phyloP scores from a whole-genome alignment of 64 coral and sea anemone species.

The Catalaphyllia jardinei region DNA sequence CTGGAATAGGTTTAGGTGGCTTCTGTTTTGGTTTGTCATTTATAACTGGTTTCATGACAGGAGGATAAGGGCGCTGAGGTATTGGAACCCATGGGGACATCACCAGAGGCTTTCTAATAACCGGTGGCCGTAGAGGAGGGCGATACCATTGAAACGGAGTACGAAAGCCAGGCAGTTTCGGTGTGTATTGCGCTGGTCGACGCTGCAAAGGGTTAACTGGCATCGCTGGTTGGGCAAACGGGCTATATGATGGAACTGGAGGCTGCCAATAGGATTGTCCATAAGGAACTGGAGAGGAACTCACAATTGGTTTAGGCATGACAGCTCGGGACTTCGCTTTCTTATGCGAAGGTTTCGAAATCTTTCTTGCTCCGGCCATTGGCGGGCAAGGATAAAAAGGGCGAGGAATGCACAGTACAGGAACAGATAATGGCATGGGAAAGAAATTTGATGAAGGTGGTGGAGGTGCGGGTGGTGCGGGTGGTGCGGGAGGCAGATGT shows the following conservation, averaged over 20 bases:
- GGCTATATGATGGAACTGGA: neutral
- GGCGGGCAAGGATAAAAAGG: slow-evolving; percentile 29
- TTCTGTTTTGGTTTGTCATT: slow-evolving; percentile 17
- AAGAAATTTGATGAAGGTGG: neutral
- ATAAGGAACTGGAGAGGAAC: neutral
- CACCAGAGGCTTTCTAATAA: neutral
- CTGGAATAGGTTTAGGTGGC: slow-evolving; percentile 10
- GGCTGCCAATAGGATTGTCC: neutral
- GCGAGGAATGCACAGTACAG: slow-evolving; percentile 31
- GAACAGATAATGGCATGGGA: neutral
- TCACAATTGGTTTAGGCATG: neutral
- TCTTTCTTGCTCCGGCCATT: neutral
- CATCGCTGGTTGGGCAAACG: neutral
- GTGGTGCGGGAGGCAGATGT: slow-evolving; percentile 1
- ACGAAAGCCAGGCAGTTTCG: neutral
- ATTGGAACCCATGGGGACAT: neutral
- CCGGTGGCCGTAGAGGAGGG: neutral
- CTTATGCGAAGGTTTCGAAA: slow-evolving; percentile 21
- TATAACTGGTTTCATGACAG: neutral
- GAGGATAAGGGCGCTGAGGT: neutral
- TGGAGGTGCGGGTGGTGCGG: slow-evolving; percentile 6
- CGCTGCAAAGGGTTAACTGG: neutral
- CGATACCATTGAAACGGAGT: neutral
- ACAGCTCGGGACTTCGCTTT: slow-evolving; percentile 17
- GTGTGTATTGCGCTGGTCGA: neutral